Evolutionary conservation across 2,888 invertebrate species (phyloP).

Genomic region (Torymus texanus): DNA sequence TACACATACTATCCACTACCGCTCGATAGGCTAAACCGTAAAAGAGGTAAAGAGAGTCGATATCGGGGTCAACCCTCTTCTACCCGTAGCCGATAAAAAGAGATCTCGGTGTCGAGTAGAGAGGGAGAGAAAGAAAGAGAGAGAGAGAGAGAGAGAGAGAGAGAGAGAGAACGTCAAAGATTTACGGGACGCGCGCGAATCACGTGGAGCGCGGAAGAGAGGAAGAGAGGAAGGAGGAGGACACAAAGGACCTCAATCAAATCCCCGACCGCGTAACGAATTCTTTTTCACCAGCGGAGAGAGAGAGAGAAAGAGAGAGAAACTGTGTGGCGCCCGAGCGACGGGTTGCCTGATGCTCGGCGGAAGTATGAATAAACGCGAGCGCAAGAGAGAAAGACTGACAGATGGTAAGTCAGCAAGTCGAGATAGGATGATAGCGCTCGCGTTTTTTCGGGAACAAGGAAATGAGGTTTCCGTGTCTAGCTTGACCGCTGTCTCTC

Average conservation of each 20-base stretch:
- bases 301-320: neutral
- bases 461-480: too few species aligned
- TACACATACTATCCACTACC: too few species aligned
- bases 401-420: too few species aligned
- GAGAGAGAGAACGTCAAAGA: slow-evolving; percentile 46
- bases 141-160: slow-evolving; percentile 36
- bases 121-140: neutral
- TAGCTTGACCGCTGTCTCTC: too few species aligned
- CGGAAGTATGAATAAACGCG: slow-evolving; percentile 13
- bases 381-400: too few species aligned
- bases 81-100: slow-evolving; percentile 16
- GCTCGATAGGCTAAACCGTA: neutral
- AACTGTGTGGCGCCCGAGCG: neutral
- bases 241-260: slow-evolving; percentile 55
- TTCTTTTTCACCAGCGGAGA: slow-evolving; percentile 22
- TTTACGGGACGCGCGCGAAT: slow-evolving; percentile 46
- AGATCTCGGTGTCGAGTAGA: neutral
- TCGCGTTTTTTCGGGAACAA: too few species aligned
- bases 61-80: slow-evolving; percentile 45
- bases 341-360: neutral
- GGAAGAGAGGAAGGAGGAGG: too few species aligned
- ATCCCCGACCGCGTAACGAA: slow-evolving; percentile 39
- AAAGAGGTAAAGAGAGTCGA: slow-evolving; percentile 30
- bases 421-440: too few species aligned
- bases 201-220: slow-evolving; percentile 6